phyloP scores from a whole-genome alignment of 1,140 invertebrate species.

The Conopomorpha cramerella region DNA sequence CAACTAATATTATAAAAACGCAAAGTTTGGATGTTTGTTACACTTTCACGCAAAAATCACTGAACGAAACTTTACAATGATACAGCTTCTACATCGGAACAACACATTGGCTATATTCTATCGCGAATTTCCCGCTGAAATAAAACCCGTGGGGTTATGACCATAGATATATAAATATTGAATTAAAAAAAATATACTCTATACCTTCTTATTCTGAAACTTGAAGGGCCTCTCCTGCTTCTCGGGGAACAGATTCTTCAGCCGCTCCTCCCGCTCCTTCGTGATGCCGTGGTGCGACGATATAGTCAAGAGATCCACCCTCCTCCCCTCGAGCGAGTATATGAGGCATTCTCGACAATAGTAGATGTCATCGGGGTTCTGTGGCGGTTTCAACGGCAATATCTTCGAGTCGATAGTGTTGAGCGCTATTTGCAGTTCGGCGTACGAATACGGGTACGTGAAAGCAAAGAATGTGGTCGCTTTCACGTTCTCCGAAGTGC shows the following conservation, averaged over 20 bases:
- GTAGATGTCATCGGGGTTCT: constrained; percentile 73
- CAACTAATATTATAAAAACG: background rate
- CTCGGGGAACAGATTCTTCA: constrained; percentile 81
- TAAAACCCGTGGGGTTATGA: no score
- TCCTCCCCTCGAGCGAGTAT: constrained; percentile 78
- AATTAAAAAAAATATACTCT: constrained; percentile 3
- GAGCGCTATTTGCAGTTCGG: constrained; percentile 76
- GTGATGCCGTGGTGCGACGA: constrained; percentile 81
- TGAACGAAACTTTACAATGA: no score
- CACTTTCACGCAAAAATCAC: no score
- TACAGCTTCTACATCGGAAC: no score
- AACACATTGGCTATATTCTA: no score
- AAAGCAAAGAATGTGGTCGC: constrained; percentile 88
- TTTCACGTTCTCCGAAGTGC: constrained; percentile 72
- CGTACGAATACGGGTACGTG: constrained; percentile 88
- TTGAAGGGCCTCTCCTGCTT: constrained; percentile 70
- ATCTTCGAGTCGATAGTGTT: constrained; percentile 67
- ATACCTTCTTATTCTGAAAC: constrained; percentile 76
- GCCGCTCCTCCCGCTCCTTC: constrained; percentile 68
- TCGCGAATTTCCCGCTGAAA: no score
- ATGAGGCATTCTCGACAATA: constrained; percentile 85
- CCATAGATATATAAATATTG: no score
- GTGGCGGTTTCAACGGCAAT: constrained; percentile 27
- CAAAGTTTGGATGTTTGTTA: no score
- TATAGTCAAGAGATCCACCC: constrained; percentile 87